These are phyloP conservation scores for Eueremaeus valkanovi DNA, from an alignment of 2,888 invertebrate species.

Conservation along the genomic window DNA sequence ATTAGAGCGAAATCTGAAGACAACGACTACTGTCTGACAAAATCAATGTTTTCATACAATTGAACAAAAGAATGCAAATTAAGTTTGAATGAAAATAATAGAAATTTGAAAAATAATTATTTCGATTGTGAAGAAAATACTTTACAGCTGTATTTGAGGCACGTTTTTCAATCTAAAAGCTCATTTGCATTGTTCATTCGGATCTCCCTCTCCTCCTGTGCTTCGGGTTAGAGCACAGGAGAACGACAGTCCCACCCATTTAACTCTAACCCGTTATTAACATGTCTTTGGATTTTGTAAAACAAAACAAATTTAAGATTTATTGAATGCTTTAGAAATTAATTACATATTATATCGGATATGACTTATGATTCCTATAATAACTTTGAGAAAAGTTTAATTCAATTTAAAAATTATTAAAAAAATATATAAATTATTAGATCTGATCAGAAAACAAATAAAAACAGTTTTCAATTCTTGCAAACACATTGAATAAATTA, in stretches of 20 bases:
- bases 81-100: background rate
- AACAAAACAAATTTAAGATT: background rate
- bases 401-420: too few species aligned
- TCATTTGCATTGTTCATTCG: background rate
- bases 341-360: too few species aligned
- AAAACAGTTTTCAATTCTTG: too few species aligned
- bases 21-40: too few species aligned
- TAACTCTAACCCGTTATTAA: background rate
- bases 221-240: background rate
- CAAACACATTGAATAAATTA: too few species aligned
- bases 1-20: too few species aligned
- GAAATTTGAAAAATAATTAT: background rate
- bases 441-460: too few species aligned
- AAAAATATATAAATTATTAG: too few species aligned
- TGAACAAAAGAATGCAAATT: background rate
- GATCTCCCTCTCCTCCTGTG: background rate
- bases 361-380: too few species aligned
- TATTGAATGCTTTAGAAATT: background rate
- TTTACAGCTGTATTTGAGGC: conserved; percentile 3
- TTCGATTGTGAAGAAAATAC: background rate
- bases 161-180: background rate
- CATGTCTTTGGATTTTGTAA: background rate
- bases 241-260: background rate
- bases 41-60: too few species aligned
- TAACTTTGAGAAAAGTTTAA: too few species aligned